These are phyloP conservation scores for Synaphobranchus kaupii DNA, from an alignment of 2,797 vertebrate species.

Conservation along the genomic window DNA sequence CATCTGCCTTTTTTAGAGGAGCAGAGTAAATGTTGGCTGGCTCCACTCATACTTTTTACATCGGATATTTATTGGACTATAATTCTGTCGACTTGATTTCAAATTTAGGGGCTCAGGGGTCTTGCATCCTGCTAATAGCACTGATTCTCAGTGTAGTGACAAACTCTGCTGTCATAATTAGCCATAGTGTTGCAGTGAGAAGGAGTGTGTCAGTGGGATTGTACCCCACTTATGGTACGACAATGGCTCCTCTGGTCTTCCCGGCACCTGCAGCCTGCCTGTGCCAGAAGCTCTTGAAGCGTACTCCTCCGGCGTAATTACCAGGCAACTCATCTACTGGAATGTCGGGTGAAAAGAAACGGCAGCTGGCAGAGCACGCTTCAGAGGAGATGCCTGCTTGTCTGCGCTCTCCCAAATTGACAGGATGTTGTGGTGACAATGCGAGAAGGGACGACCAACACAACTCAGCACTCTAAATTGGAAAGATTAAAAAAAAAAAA, in stretches of 20 bases:
- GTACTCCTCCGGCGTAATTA: conserved; percentile 1
- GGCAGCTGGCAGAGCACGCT: background rate
- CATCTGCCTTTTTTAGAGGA: background rate
- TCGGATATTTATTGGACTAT: background rate
- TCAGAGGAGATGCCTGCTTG: background rate
- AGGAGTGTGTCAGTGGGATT: background rate
- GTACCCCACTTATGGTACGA: background rate
- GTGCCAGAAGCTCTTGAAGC: background rate
- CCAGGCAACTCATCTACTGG: background rate
- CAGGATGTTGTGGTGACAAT: background rate
- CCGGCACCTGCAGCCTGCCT: background rate
- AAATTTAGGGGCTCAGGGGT: background rate
- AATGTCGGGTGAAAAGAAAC: background rate
- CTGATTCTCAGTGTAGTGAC: background rate
- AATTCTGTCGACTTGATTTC: background rate
- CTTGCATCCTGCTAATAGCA: background rate
- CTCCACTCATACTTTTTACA: background rate
- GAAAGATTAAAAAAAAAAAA: background rate
- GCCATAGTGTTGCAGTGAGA: background rate
- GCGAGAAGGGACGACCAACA: background rate
- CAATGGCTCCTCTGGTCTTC: background rate
- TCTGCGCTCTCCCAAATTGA: background rate
- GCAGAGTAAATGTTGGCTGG: background rate
- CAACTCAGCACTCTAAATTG: background rate
- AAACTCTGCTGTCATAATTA: background rate